phyloP scores from a whole-genome alignment of 2,888 invertebrate species.

The Oxycera nigricornis region DNA sequence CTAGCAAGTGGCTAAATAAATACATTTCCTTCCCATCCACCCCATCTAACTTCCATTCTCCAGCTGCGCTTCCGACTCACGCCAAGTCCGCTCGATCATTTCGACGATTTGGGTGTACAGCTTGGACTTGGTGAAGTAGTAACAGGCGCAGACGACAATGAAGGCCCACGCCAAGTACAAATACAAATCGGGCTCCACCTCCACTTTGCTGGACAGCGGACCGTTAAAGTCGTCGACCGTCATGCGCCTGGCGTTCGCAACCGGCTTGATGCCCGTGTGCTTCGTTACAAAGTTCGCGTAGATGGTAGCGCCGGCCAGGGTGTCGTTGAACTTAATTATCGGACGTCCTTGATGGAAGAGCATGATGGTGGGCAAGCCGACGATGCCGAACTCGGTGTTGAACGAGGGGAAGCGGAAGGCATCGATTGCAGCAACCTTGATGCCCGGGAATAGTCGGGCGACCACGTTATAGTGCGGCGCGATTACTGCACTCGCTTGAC shows the following conservation, averaged over 20 bases:
- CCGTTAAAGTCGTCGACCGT: constrained; percentile 80
- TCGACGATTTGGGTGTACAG: constrained; percentile 83
- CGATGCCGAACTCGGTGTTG: constrained; percentile 89
- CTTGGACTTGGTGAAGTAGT: constrained; percentile 78
- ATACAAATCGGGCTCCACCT: constrained; percentile 80
- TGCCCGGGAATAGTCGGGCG: constrained; percentile 82
- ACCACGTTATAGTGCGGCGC: constrained; percentile 92
- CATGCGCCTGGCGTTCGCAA: constrained; percentile 69
- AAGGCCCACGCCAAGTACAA: constrained; percentile 86
- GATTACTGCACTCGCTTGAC: constrained; percentile 88
- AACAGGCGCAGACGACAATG: constrained; percentile 74
- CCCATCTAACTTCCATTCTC: constrained; percentile 50
- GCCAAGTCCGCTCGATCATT: constrained; percentile 84
- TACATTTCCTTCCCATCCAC: background rate
- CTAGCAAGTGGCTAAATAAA: background rate
- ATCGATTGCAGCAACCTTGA: constrained; percentile 90
- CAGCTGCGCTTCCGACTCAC: constrained; percentile 76
- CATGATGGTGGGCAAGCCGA: constrained; percentile 87
- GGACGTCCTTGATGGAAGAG: constrained; percentile 89
- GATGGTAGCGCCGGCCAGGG: constrained; percentile 78
- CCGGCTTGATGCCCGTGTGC: constrained; percentile 74
- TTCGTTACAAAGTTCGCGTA: constrained; percentile 80
- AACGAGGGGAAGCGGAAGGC: constrained; percentile 82
- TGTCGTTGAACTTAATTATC: constrained; percentile 83
- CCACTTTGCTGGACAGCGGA: constrained; percentile 80